Base-by-base conservation (phyloP, 2,797 vertebrate genomes). In the Pangasius macronema region DNA sequence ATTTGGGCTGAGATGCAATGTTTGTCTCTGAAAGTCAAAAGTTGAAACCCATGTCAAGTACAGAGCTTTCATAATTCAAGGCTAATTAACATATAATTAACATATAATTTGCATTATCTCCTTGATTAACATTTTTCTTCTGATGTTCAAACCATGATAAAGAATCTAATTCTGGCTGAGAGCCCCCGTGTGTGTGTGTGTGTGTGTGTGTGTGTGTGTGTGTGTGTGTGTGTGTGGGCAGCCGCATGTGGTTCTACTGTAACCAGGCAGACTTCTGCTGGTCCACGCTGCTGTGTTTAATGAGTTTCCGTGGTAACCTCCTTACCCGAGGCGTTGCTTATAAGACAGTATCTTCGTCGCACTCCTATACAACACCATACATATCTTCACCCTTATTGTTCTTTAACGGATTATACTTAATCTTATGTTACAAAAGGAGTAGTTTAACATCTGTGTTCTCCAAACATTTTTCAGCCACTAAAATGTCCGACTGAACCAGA, bases 261-360 rank as follows among this genome's bases (percentile, higher is more conserved):
- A 88, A 87, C 85, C 82, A 87, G 89, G 89, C 87, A 88, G 90
- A 90, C 87, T 87, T 88, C 33, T 76, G 61, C 68, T 85, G 85
- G 85, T 86, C 75, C 65, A 75, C 85, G 63, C 55, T 85, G 61
- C 65, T 88, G 27, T 87, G 89, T 91, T 91, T 91, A 88, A 91
- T 88, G 84, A 87, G 90, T 92, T 91, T 89, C 91, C 85, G 67
- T 90, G 89, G 88, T 88, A 87, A 87, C 89, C 84, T 87, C 86
- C 55, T 84, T 63, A 75, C 85, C 89, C 39, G 85, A 87, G 63
- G 81, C 81, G 36, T 83, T 83, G 72, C 63, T 84, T 85, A 86
- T 88, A 87, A 81, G 88, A 81, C 84, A 77, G 59, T 76, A 75
- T 53, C 63, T 57, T 30, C 84, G 63, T 85, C 83, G 10, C 83